Conservation (phyloP, 2,797 vertebrate species). For the Chromis chromis region DNA sequence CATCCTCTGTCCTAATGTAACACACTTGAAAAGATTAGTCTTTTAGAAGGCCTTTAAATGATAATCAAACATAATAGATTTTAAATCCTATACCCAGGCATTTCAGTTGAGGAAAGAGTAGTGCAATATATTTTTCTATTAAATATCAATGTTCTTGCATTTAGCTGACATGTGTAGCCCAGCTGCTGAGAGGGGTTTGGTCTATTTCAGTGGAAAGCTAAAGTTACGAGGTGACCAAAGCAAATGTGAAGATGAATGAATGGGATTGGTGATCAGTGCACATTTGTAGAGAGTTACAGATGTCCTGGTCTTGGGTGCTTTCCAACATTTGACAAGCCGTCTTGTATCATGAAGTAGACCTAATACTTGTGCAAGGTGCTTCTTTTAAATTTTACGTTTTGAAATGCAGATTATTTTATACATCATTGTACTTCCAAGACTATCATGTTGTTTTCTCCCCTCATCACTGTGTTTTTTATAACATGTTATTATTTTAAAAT, state of each 20-base stretch:
- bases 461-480: slow-evolving; percentile 39
- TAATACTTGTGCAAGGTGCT: slow-evolving; percentile 72
- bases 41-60: slow-evolving; percentile 65
- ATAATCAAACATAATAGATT: slow-evolving; percentile 67
- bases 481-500: slow-evolving; percentile 49
- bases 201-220: slow-evolving; percentile 60
- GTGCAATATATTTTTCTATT: slow-evolving; percentile 88
- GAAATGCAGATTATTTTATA: slow-evolving; percentile 74
- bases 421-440: slow-evolving; percentile 66
- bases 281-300: slow-evolving; percentile 50
- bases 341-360: slow-evolving; percentile 67
- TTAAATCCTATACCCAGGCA: slow-evolving; percentile 65
- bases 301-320: slow-evolving; percentile 60
- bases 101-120: slow-evolving; percentile 80
- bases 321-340: slow-evolving; percentile 68
- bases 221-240: slow-evolving; percentile 61
- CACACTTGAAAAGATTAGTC: slow-evolving; percentile 71
- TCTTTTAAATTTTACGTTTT: slow-evolving; percentile 68
- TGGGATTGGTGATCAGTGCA: slow-evolving; percentile 48
- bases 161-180: slow-evolving; percentile 72
- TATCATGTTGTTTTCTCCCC: slow-evolving; percentile 42
- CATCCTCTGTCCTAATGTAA: slow-evolving; percentile 65
- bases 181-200: slow-evolving; percentile 64
- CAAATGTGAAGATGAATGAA: slow-evolving; percentile 73
- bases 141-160: slow-evolving; percentile 78